Evolutionary conservation across 2,113 vertebrate species (phyloP), one percentile per base, ranked within the genome.

Genomic region (Nymphicus hollandicus): DNA sequence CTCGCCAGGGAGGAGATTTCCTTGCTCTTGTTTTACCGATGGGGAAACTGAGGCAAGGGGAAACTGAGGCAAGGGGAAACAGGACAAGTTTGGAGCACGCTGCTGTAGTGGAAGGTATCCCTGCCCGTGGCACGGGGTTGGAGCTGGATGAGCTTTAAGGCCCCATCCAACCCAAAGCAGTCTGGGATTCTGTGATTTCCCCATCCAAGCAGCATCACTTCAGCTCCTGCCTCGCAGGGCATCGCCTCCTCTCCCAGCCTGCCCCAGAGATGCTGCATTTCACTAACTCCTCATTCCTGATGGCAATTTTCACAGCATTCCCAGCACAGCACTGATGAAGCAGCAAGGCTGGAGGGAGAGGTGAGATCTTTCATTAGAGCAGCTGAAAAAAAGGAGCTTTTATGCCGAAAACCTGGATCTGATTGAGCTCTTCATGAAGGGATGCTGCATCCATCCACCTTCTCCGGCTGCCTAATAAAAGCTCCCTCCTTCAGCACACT

Each of bases 201-300:
- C 35, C 33, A 35, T 58, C 56, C 8, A 2, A 82, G 71, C 5
- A 5, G 2, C 52, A 29, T 29, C 0, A 1, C 24, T 53, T 9
- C 2, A 37, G 49, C 58, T 76, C 78, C 64, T 25, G 63, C 16
- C 50, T 71, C 24, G 4, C 37, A 49, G 33, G 23, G 47, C 81
- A 44, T 58, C 29, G 5, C 11, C 66, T 55, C 63, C 71, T 46
- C 31, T 84, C 61, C 58, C 7, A 10, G 80, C 19, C n/a, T 11
- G 6, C 39, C 56, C 77, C 9, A 31, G 52, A 43, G 66, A n/a
- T 7, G 68, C 74, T 80, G 66, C 76, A 19, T 60, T 39, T 69
- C 89, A 27, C 1, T 19, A 46, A 44, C 37, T 72, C 74, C 71
- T 39, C 11, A 0, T 52, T 72, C 3, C 61, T 50, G 64, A 68